Evolutionary conservation across 2,797 vertebrate genomes (phyloP).

Genomic region (Adrianichthys oophorus): DNA sequence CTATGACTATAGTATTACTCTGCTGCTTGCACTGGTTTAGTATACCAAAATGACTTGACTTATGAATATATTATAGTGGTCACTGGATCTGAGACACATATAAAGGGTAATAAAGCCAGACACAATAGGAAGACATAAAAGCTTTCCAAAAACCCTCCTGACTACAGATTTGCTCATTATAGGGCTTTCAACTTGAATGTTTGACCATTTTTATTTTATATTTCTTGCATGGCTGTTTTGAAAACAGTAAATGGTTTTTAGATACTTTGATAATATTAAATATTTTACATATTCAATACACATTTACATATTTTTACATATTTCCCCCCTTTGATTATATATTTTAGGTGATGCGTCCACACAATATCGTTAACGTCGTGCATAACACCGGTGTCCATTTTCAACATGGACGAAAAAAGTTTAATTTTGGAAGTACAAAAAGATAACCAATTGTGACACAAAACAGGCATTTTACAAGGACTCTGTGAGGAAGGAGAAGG

Average conservation of each 20-base stretch:
- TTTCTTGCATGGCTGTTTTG: slow-evolving; percentile 8
- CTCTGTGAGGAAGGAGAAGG: too few species aligned
- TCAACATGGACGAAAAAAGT: too few species aligned
- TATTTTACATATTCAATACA: not conserved
- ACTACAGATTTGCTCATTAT: not conserved
- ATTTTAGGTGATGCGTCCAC: too few species aligned
- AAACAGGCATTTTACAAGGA: too few species aligned
- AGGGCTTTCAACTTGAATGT: not conserved
- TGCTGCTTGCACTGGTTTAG: not conserved
- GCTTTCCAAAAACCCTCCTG: not conserved
- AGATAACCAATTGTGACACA: too few species aligned
- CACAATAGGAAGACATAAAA: not conserved
- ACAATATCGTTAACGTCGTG: too few species aligned
- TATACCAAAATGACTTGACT: not conserved
- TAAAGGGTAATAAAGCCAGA: not conserved
- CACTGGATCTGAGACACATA: not conserved
- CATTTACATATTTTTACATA: too few species aligned
- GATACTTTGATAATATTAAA: not conserved
- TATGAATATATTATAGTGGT: not conserved
- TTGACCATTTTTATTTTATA: not conserved
- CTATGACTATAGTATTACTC: not conserved
- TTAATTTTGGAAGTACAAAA: too few species aligned
- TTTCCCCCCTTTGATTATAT: too few species aligned
- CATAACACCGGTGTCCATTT: too few species aligned
- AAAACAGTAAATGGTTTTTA: not conserved